Evolutionary conservation across 2,113 vertebrate genomes (phyloP).

Genomic region (Uropsilus gracilis): DNA sequence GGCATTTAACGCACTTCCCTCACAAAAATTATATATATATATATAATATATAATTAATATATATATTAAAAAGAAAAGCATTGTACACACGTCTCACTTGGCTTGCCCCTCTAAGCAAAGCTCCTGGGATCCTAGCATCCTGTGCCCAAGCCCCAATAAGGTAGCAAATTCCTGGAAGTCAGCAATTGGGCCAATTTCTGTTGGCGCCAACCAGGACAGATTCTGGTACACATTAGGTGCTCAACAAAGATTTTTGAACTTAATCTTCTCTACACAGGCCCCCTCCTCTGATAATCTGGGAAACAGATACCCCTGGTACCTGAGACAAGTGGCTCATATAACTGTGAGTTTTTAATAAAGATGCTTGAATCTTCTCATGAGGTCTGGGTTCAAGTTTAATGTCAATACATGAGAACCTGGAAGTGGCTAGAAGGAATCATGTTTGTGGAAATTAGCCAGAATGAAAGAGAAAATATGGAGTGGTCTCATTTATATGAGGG

Average conservation of each 20-base stretch:
- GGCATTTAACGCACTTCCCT: not conserved
- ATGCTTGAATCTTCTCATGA: not conserved
- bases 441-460: too few relatives aligned
- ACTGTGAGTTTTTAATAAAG: not conserved
- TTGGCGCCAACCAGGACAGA: not conserved
- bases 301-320: not conserved
- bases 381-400: not conserved
- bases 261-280: not conserved
- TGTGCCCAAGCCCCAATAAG: too few relatives aligned
- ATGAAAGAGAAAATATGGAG: too few relatives aligned
- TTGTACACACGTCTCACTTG: not conserved
- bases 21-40: too few relatives aligned
- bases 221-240: too few relatives aligned
- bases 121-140: not conserved
- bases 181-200: not conserved
- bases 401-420: not conserved
- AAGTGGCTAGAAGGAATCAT: too few relatives aligned
- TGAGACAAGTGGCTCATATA: not conserved
- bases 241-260: not conserved
- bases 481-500: too few relatives aligned
- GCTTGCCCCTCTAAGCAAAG: not conserved
- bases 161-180: fast-evolving
- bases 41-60: too few relatives aligned
- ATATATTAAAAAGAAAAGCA: too few relatives aligned
- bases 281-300: not conserved